phyloP scores from a whole-genome alignment of 1,140 invertebrate genomes.

The Drosophila virilis region DNA sequence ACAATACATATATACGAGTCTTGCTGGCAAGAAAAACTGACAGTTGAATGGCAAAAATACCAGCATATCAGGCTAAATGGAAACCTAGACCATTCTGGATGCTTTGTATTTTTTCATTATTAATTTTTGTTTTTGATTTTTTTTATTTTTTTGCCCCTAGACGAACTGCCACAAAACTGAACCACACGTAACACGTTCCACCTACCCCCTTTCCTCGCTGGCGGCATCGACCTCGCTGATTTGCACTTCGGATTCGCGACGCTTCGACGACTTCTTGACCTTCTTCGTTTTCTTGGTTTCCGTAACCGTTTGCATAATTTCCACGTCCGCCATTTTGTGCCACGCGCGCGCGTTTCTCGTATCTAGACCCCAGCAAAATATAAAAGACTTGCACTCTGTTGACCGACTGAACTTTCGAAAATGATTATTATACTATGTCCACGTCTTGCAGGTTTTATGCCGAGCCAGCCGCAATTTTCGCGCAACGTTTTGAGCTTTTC shows the following conservation, averaged over 20 bases:
- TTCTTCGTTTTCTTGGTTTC: slow-evolving; percentile 94
- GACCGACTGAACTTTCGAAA: slow-evolving; percentile 83
- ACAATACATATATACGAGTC: slow-evolving; percentile 17
- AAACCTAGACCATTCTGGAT: too few species aligned
- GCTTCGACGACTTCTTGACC: slow-evolving; percentile 93
- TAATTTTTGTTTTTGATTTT: background rate
- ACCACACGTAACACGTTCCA: slow-evolving; percentile 85
- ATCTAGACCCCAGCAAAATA: background rate
- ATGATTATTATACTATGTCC: slow-evolving; percentile 23
- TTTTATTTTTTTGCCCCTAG: background rate
- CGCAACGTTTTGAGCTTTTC: slow-evolving; percentile 53
- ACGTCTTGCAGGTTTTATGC: slow-evolving; percentile 7
- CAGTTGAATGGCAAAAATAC: slow-evolving; percentile 4
- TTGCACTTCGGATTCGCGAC: slow-evolving; percentile 92
- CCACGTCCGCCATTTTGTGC: slow-evolving; percentile 92
- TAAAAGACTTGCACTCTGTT: slow-evolving; percentile 54
- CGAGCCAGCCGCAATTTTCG: slow-evolving; percentile 30
- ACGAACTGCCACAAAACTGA: slow-evolving; percentile 75
- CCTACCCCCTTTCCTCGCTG: slow-evolving; percentile 91
- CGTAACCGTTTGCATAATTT: slow-evolving; percentile 92
- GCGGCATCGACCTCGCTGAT: slow-evolving; percentile 92
- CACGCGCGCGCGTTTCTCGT: background rate
- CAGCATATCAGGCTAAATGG: slow-evolving; percentile 8
- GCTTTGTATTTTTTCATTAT: too few species aligned
- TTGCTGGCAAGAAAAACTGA: background rate